A percentile compares a stretch with the other conserved stretches of the same genome.
These are phyloP conservation scores for Drosophila pachea DNA, from an alignment of 1,140 invertebrate genomes.

Conservation along the genomic window DNA sequence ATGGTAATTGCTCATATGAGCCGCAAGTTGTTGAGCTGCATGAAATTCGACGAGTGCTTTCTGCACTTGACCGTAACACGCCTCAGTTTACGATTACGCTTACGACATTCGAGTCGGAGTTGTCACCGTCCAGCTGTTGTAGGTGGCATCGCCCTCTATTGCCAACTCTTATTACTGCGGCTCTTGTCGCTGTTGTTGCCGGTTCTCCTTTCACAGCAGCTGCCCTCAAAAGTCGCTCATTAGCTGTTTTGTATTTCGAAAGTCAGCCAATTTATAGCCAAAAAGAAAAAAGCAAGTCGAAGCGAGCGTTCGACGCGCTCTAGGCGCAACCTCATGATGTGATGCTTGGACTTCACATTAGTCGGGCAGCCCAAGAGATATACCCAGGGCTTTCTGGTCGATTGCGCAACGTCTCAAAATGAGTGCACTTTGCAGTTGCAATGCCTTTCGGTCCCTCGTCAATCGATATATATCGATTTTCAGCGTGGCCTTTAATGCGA, in stretches of 20 bases:
- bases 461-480: too few species aligned
- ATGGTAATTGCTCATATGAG: constrained; percentile 31
- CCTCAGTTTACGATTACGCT: constrained; percentile 16
- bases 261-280: constrained; percentile 53
- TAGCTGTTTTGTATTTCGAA: constrained; percentile 62
- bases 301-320: constrained; percentile 8
- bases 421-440: too few species aligned
- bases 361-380: not conserved
- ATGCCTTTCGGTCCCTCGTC: too few species aligned
- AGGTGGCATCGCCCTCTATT: constrained; percentile 17
- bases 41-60: constrained; percentile 44
- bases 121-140: constrained; percentile 22
- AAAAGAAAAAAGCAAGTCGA: constrained; percentile 23
- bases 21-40: constrained; percentile 12
- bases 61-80: constrained; percentile 45
- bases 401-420: too few species aligned
- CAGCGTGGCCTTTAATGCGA: too few species aligned
- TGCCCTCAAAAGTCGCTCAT: constrained; percentile 66
- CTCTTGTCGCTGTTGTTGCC: constrained; percentile 1
- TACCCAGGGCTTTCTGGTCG: too few species aligned
- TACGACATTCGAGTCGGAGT: constrained; percentile 50
- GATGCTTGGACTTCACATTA: constrained; percentile 29
- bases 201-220: constrained; percentile 63
- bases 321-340: constrained; percentile 21
- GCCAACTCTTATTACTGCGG: not conserved